These are phyloP conservation scores for Ascidia mentula DNA, from an alignment of 23 tunicate species.

Conservation along the genomic window DNA sequence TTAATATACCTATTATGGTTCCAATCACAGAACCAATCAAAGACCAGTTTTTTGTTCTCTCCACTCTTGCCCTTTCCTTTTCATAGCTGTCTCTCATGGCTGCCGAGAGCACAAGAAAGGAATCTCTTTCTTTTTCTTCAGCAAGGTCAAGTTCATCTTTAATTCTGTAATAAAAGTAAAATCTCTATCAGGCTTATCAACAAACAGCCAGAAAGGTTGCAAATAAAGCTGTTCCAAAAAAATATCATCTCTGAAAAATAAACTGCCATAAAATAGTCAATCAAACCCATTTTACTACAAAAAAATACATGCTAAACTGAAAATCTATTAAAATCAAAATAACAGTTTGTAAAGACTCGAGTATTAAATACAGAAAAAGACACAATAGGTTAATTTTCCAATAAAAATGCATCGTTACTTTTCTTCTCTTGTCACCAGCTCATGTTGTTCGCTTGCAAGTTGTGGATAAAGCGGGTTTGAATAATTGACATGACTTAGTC, in stretches of 20 bases:
- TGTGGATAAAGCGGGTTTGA: constrained; percentile 86
- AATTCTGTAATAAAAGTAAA: no score
- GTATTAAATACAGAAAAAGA: neutral
- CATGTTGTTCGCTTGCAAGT: constrained; percentile 82
- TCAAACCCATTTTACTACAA: neutral
- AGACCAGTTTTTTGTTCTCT: constrained; percentile 87
- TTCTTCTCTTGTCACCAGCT: constrained; percentile 72
- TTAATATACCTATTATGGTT: constrained; percentile 50
- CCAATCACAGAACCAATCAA: constrained; percentile 80
- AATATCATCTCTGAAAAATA: no score
- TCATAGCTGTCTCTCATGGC: constrained; percentile 90
- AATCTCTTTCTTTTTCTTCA: constrained; percentile 76
- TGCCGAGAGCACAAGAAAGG: constrained; percentile 49
- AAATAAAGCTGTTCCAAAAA: no score
- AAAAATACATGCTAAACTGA: neutral
- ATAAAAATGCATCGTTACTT: constrained; percentile 24
- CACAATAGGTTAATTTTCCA: neutral
- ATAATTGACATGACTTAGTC: constrained; percentile 73
- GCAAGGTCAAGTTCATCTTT: constrained; percentile 46
- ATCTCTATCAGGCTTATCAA: no score
- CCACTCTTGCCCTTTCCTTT: constrained; percentile 85
- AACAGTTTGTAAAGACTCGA: neutral
- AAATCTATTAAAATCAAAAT: neutral
- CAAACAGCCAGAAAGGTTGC: no score
- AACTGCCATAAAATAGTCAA: no score